Evolutionary conservation across 2,113 vertebrate genomes (phyloP), one percentile per base, ranked within the genome.

Genomic region (Pelmatolapia mariae): DNA sequence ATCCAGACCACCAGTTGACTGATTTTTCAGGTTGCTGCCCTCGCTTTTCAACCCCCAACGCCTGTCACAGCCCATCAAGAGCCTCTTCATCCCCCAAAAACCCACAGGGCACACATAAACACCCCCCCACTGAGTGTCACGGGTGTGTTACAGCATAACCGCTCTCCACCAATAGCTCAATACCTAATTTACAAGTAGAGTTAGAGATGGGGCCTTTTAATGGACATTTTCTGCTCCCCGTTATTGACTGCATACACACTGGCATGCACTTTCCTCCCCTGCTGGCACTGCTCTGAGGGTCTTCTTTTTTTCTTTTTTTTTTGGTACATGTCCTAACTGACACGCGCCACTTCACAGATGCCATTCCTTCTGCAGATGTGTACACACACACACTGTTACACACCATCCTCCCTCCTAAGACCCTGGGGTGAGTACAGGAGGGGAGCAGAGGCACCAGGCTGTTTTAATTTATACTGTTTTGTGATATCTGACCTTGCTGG

Each of bases 181-280:
- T 95, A 94, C 88, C 93, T 96, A 61, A 96, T 96, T 96, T 95
- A 94, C 93, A 94, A 94, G 83, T 50, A 78, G 79, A 89, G 89
- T 91, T 91, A 71, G 89, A 88, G 86, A 90, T 84, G 78, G 57
- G 88, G 79, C 84, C 66, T 95, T 94, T 91, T 91, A 94, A 91
- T 94, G 91, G 89, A 91, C 89, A 84, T 92, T 95, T 94, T 91
- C 83, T 90, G 80, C 89, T 87, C 66, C 68, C 80, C 31, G 45
- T 83, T 92, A 93, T 94, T 90, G 90, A 91, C 93, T 36, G 8
- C 81, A 63, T 76, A 84, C 88, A 87, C 63, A 80, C 87, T 80
- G 78, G 12, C 76, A 54, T 13, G 45, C 54, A 40, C 50, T 84
- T 79, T 61, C 82, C 83, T 85, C 81, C 85, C 87, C 87, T 85